These are phyloP conservation scores for Pseudococcus longispinus DNA, from an alignment of 2,888 invertebrate species.

Conservation along the genomic window DNA sequence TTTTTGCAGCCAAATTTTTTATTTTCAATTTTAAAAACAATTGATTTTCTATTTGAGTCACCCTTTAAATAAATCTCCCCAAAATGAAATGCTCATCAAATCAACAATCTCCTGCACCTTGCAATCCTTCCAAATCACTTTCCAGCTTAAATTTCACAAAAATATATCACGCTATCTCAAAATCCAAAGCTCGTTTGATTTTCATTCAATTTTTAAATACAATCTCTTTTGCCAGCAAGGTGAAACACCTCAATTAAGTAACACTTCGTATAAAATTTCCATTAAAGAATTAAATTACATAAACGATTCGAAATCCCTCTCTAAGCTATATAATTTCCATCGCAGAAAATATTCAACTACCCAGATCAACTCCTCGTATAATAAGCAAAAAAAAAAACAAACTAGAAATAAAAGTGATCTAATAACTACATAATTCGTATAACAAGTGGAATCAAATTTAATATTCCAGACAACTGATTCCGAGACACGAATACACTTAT, in stretches of 20 bases:
- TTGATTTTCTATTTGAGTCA: no score
- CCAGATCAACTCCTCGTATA: not conserved
- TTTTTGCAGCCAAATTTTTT: no score
- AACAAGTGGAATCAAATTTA: not conserved
- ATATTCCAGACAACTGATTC: not conserved
- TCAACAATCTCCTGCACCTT: no score
- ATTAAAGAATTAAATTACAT: not conserved
- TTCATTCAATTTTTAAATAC: not conserved
- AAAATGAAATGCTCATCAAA: no score
- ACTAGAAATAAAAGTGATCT: not conserved
- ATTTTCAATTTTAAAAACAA: no score
- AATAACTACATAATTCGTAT: no score
- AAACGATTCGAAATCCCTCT: not conserved
- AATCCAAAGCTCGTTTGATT: not conserved
- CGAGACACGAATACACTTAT: not conserved
- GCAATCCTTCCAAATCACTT: no score
- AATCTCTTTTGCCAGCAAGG: not conserved
- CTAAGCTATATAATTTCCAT: not conserved
- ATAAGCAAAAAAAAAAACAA: not conserved
- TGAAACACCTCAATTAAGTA: not conserved
- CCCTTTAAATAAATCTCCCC: no score
- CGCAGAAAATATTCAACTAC: not conserved
- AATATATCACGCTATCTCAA: not conserved
- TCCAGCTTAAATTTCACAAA: no score
- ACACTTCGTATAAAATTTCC: not conserved